These are phyloP conservation scores for Opisthocomus hoazin DNA, from an alignment of 2,113 vertebrate species.

Conservation along the genomic window DNA sequence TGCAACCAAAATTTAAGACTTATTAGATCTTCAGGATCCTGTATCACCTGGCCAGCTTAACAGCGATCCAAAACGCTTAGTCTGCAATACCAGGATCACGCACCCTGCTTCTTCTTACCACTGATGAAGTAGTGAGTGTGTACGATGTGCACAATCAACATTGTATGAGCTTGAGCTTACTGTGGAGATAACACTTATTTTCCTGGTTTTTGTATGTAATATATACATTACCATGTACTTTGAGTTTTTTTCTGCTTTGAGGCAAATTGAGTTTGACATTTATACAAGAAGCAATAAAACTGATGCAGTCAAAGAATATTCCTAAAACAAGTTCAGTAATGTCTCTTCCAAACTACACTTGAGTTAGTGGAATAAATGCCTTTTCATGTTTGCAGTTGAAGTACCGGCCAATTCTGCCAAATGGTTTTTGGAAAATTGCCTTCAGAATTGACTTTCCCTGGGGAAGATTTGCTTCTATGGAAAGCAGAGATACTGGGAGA, in stretches of 20 bases:
- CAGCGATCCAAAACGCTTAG: not conserved
- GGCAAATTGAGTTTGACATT: slow-evolving; percentile 64
- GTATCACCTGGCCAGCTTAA: not conserved
- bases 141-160: not conserved
- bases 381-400: slow-evolving; percentile 69
- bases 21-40: not conserved
- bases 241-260: slow-evolving; percentile 32
- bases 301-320: slow-evolving; percentile 65
- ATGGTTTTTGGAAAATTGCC: slow-evolving; percentile 74
- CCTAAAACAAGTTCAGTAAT: slow-evolving; percentile 69
- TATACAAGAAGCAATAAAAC: slow-evolving; percentile 68
- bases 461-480: slow-evolving; percentile 67
- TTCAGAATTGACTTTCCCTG: slow-evolving; percentile 65
- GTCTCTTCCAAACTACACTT: slow-evolving; percentile 65
- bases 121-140: not conserved
- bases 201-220: not conserved
- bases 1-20: not conserved
- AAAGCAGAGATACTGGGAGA: slow-evolving; percentile 60
- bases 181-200: not conserved
- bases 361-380: slow-evolving; percentile 73
- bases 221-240: slow-evolving; percentile 38
- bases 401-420: slow-evolving; percentile 66
- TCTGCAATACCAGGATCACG: not conserved
- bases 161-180: not conserved
- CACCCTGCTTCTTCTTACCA: not conserved